Base-by-base conservation (phyloP, 2,113 vertebrate genomes). In the Rhynchomys soricoides region DNA sequence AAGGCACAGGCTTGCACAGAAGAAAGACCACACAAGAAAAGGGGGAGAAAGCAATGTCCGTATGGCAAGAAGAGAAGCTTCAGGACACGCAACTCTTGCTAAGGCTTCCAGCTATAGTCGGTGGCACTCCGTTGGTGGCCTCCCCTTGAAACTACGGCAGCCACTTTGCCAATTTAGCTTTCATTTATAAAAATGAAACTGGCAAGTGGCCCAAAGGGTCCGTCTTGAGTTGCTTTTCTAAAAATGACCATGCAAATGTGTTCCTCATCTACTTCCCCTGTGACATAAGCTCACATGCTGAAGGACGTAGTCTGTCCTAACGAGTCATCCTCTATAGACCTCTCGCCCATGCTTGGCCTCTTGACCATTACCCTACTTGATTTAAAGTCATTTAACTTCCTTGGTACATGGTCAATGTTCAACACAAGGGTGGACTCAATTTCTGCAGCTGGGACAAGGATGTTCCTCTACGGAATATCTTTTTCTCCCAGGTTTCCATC, bases 141-240 rank as follows among this genome's bases (percentile, higher is more conserved):
- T 50, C 31, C 37, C 59, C 57, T 87, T n/a, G 4, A 82, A 92
- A 95, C 40, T 59, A 50, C 48, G 13, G 64, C 0, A 43, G 78
- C 66, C 71, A 16, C 66, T 62, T 96, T 92, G 52, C 71, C 92
- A 78, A n/a, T 57, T 87, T 92, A 85, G 83, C 64, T 57, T 90
- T 96, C 78, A 68, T 73, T 68, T 70, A 75, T 74, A 81, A 92
- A 93, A 64, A 82, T 86, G 66, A 96, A 96, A 96, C 59, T 88
- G 70, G 34, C 74, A 43, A 77, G 73, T 75, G 45, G 45, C 50
- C 75, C 2, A 73, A 95, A 96, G 16, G 40, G 21, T 57, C 45
- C 62, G 10, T 37, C 34, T 34, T 68, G 62, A 91, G 40, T 43
- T 74, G 89, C 86, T 68, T 95, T 88, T 55, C 89, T 74, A 48